Evolutionary conservation across 1,140 invertebrate genomes (phyloP).

Genomic region (Notospermus geniculatus): DNA sequence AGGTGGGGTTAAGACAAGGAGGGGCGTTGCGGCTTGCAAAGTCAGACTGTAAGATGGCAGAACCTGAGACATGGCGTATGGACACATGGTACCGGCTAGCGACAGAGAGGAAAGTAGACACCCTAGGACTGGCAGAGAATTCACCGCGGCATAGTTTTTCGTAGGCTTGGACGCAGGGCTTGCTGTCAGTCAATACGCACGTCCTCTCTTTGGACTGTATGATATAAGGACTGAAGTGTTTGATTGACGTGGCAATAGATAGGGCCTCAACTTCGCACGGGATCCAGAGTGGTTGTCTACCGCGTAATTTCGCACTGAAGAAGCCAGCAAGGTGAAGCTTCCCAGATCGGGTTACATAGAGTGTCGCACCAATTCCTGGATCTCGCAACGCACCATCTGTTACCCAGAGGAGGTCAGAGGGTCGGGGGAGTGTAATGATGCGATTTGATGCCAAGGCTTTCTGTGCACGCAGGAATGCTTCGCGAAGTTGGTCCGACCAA

Average conservation of each 20-base stretch:
- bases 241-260: neutral
- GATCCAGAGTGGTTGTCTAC: neutral
- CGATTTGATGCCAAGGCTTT: neutral
- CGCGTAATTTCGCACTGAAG: constrained; percentile 16
- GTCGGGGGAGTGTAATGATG: neutral
- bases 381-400: constrained; percentile 8
- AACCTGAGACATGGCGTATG: constrained; percentile 16
- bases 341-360: neutral
- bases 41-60: constrained; percentile 20
- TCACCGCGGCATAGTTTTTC: no score
- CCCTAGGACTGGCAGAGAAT: no score
- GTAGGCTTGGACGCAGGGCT: no score
- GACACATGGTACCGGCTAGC: constrained; percentile 1
- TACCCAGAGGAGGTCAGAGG: neutral
- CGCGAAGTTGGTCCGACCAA: neutral
- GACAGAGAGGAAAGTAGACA: no score
- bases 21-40: no score
- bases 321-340: constrained; percentile 11
- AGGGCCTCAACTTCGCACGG: constrained; percentile 10
- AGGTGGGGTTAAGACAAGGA: no score
- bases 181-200: constrained; percentile 2
- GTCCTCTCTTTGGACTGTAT: constrained; percentile 3
- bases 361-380: neutral
- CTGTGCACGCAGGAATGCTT: neutral
- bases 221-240: constrained; percentile 11